Conservation (phyloP, 2,113 vertebrate genomes). For the Dolichotis patagonum region DNA sequence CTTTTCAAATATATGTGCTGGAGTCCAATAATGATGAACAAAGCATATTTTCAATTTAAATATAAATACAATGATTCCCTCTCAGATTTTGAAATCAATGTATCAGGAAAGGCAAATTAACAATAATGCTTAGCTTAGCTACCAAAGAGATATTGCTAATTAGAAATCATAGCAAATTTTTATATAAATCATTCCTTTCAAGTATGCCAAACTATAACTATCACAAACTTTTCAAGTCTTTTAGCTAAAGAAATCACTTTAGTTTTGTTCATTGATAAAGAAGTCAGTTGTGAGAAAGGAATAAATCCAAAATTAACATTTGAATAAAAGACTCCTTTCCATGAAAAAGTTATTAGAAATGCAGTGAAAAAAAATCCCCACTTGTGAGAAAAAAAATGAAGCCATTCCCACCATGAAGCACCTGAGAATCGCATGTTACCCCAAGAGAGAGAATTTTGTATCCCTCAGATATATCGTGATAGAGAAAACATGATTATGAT, state of each 20-base stretch:
- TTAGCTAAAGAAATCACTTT: neutral
- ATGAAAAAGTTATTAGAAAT: neutral
- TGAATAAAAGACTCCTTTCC: neutral
- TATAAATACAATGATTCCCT: neutral
- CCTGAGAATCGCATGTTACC: neutral
- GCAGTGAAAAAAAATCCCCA: neutral
- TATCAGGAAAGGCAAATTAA: conserved; percentile 42
- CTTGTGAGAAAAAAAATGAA: neutral
- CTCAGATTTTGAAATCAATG: conserved; percentile 47
- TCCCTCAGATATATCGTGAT: neutral
- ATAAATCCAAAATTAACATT: neutral
- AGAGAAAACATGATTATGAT: neutral
- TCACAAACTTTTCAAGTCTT: neutral
- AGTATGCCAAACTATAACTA: neutral
- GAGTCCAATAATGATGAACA: neutral
- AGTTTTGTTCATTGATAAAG: neutral
- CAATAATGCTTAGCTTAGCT: neutral
- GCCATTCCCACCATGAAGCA: neutral
- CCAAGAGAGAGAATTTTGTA: neutral
- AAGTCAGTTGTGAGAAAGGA: neutral
- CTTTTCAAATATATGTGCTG: conserved; percentile 37
- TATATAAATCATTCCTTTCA: neutral
- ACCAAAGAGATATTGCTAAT: neutral
- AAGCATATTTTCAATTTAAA: neutral
- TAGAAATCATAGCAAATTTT: neutral